A percentile compares a stretch with the other conserved stretches of the same genome.
phyloP scores from a whole-genome alignment of 2,113 vertebrate species.

The Tyto alba region DNA sequence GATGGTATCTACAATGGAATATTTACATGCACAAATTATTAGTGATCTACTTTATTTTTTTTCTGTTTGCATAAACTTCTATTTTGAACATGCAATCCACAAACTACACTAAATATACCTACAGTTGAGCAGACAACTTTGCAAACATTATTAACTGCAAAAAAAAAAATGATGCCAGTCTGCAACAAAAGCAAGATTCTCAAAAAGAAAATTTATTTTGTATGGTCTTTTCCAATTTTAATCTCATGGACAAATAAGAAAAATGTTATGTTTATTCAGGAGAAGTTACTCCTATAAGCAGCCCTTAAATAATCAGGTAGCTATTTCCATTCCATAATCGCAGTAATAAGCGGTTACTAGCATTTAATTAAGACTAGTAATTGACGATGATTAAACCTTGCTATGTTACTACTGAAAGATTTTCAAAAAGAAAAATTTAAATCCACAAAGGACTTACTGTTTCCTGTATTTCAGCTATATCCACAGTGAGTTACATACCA shows the following conservation, averaged over 20 bases:
- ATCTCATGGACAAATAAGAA: not conserved
- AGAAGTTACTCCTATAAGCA: not conserved
- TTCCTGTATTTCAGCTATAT: not conserved
- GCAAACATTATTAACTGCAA: not conserved
- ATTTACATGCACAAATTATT: not conserved
- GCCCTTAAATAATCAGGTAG: not conserved
- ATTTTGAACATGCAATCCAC: not conserved
- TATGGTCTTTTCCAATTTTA: not conserved
- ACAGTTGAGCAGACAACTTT: not conserved
- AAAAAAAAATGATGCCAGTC: not conserved
- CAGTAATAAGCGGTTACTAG: not conserved
- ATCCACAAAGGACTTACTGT: not conserved
- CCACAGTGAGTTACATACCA: not conserved
- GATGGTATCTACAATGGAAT: not conserved
- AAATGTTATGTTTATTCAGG: not conserved
- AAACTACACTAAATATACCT: not conserved
- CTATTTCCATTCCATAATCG: not conserved
- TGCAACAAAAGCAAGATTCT: not conserved
- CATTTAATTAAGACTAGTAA: not conserved
- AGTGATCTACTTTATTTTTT: not conserved
- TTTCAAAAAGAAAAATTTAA: not conserved
- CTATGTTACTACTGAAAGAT: not conserved
- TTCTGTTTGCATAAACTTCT: not conserved
- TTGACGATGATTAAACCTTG: not conserved
- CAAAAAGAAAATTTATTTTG: not conserved